Base-by-base conservation (phyloP, 2,888 invertebrate genomes). In the Eutolmus rufibarbis region DNA sequence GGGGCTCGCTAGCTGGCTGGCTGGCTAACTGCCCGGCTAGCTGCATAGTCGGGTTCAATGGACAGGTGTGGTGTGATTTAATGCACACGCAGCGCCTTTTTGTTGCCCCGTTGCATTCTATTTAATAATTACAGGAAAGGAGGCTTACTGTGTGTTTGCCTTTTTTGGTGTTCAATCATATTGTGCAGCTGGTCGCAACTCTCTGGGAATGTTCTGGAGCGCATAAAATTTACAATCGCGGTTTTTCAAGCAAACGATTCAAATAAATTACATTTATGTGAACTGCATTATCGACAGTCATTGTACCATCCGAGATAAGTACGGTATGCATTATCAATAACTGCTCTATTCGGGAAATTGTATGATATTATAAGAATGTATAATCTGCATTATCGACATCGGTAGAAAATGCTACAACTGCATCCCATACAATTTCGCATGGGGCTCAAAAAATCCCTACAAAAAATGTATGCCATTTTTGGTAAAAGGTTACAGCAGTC, bases 11-110 rank as follows among this genome's bases (percentile, higher is more conserved):
- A 5, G 28, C 14, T 23, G 7, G 4, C 31, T 79, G 34, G n/a
- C 23, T 79, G 79, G 78, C 19, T 56, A 56, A 56, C 43, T 46
- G 43, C 14, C 9, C 51, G 56, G 78, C 51, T 51, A 51, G 77
- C 19, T 78, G 78, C 43, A 23, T 28, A 51, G 79, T 16, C 79
- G 79, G 40, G 79, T 79, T 79, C 79, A 79, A 79, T 40, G 51
- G 31, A 46, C 79, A 79, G 79, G 79, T 79, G 78, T 79, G 78
- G 78, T 28, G 28, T 79, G 23, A 79, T 78, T 78, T 78, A 78
- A 78, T 34, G 40, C 43, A 37, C 66, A 66, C 66, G 66, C 66
- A 66, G 66, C 66, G 28, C 66, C 66, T 23, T 66, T 66, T 66
- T 28, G 28, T 66, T 66, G 23, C 66, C 51, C 16, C 12, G 66